phyloP scores from a whole-genome alignment of 92 coral and sea anemone genomes.

The Umimayanthus chanpuru region DNA sequence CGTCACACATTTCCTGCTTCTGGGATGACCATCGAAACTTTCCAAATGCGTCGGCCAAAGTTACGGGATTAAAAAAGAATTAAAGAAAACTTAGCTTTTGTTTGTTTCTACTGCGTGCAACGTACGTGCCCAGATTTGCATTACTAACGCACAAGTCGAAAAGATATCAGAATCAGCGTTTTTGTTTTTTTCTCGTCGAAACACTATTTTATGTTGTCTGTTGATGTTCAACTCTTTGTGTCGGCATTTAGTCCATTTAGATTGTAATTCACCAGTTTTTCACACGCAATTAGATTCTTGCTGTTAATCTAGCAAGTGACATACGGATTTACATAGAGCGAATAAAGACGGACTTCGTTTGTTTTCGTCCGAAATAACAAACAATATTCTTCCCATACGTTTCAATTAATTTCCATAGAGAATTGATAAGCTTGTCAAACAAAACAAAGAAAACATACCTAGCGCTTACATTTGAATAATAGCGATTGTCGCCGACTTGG shows the following conservation, averaged over 20 bases:
- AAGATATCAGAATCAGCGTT: background rate
- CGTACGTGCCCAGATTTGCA: constrained; percentile 32
- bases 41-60: background rate
- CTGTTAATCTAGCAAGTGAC: constrained; percentile 37
- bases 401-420: constrained; percentile 46
- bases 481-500: constrained; percentile 35
- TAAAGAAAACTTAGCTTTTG: background rate
- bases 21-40: background rate
- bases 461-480: constrained; percentile 36
- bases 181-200: constrained; percentile 16
- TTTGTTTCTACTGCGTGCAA: background rate
- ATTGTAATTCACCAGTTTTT: constrained; percentile 31
- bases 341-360: constrained; percentile 28
- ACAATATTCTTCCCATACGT: constrained; percentile 19
- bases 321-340: constrained; percentile 32
- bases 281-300: constrained; percentile 42
- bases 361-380: constrained; percentile 29
- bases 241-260: constrained; percentile 6
- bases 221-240: constrained; percentile 8
- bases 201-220: constrained; percentile 13
- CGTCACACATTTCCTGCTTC: constrained; percentile 26
- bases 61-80: constrained; percentile 34
- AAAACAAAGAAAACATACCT: background rate
- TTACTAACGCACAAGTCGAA: background rate
- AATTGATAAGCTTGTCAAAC: constrained; percentile 44